Evolutionary conservation across 2,888 invertebrate species (phyloP), one percentile per base, ranked within the genome.

Genomic region (Cepaea hortensis): DNA sequence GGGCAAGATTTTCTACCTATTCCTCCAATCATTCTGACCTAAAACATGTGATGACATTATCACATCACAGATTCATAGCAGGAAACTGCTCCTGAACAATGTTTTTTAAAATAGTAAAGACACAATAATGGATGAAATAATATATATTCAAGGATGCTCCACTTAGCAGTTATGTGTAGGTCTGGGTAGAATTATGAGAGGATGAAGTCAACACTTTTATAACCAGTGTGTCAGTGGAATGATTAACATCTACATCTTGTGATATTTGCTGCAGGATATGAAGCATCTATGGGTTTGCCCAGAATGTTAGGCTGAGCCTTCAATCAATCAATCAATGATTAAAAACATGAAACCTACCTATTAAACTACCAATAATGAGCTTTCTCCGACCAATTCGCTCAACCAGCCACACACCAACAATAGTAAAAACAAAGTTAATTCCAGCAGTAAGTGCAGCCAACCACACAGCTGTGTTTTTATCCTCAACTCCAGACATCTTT

Each of bases 371-470:
- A n/a, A 93, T 89, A 1, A 91, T 90, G 0, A 93, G 90, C 77
- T 91, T 90, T 13, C 95, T 91, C 80, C 95, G 90, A 3, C 95
- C 95, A 23, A 95, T 89, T 85, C 93, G 93, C 85, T 95, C 95
- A 48, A 95, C 95, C 70, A 95, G 91, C 88, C 93, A 94, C 75
- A 95, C 91, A 15, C 95, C 95, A 48, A 95, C 92, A 62, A 95
- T 93, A 1, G 95, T 95, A 88, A 95, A 95, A 9, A 95, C 65
- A 90, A 95, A 95, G 90, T 95, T 95, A 88, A 95, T 93, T 20
- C 92, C 93, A 72, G 95, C 93, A 35, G 94, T 94, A 20, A 93
- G 92, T 5, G 94, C 94, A 6, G 95, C 90, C 84, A 95, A 90
- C 95, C 95, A 95, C 87, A 95, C 95, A 15, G 95, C 95, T 76